Percentiles rank a stretch among this genome's conserved stretches.
phyloP scores from a whole-genome alignment of 2,113 vertebrate genomes.

The Hemichromis elongatus region DNA sequence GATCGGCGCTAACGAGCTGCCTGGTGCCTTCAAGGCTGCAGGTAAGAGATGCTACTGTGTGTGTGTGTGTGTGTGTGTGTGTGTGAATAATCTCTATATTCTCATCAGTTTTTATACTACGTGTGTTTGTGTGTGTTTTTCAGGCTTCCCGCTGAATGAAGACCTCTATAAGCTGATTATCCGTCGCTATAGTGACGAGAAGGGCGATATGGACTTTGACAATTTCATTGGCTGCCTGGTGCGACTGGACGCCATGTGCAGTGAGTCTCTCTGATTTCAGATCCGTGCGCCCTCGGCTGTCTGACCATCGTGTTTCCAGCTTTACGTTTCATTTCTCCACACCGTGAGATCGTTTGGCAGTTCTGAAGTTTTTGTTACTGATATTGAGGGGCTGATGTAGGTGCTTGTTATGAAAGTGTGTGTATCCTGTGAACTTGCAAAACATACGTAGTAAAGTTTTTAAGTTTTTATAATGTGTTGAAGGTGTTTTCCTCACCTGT shows the following conservation, averaged over 20 bases:
- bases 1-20: slow-evolving; percentile 73
- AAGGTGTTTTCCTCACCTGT: not conserved
- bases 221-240: slow-evolving; percentile 89
- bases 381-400: too few relatives aligned
- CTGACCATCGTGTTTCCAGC: not conserved
- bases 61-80: not conserved
- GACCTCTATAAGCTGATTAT: slow-evolving; percentile 75
- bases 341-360: too few relatives aligned
- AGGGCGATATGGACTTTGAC: slow-evolving; percentile 87
- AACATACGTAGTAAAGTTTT: too few relatives aligned
- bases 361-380: too few relatives aligned
- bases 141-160: slow-evolving; percentile 84
- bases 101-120: not conserved
- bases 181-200: slow-evolving; percentile 79
- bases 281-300: rapidly evolving
- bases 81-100: not conserved
- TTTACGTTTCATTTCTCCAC: not conserved
- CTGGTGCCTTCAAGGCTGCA: slow-evolving; percentile 70
- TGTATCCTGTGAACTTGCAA: too few relatives aligned
- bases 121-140: not conserved
- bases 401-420: too few relatives aligned
- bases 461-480: not conserved
- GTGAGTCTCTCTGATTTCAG: slow-evolving; percentile 65
- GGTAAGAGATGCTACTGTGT: slow-evolving; percentile 62
- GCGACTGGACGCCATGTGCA: slow-evolving; percentile 91